phyloP scores from a whole-genome alignment of 2,113 vertebrate genomes.

The Microcebus ravelobensis region DNA sequence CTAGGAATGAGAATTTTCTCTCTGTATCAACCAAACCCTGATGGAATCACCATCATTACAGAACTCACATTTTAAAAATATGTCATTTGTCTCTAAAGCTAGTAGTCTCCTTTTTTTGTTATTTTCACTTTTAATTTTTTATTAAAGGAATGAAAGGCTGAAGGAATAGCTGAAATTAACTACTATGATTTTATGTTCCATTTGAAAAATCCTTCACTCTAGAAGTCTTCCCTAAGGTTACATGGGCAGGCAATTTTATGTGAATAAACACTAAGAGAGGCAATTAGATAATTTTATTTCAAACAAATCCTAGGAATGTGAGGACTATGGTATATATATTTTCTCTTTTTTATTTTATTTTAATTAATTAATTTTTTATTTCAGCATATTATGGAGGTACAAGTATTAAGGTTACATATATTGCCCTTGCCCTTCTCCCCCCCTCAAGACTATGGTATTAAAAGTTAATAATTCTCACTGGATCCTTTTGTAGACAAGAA shows the following conservation, averaged over 20 bases:
- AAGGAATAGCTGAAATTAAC: not conserved
- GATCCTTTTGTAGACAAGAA: not conserved
- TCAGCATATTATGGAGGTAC: no score
- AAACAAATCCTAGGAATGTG: not conserved
- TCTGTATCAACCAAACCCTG: not conserved
- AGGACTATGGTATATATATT: not conserved
- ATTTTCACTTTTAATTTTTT: not conserved
- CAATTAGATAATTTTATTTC: not conserved
- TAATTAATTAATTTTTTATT: no score
- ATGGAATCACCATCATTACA: not conserved
- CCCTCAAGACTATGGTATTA: not conserved
- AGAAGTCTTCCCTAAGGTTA: not conserved
- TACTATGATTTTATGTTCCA: not conserved
- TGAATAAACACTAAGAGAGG: not conserved
- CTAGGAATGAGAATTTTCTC: not conserved
- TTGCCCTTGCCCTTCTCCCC: no score
- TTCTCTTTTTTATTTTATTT: no score
- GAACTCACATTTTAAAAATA: not conserved
- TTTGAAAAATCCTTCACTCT: not conserved
- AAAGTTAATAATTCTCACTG: not conserved
- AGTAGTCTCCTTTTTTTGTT: not conserved
- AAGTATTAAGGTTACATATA: no score
- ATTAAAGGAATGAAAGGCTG: not conserved
- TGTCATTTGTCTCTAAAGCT: not conserved
- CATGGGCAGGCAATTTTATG: not conserved